Evolutionary conservation across 2,888 invertebrate genomes (phyloP).

Genomic region (Heteropelma amictum): DNA sequence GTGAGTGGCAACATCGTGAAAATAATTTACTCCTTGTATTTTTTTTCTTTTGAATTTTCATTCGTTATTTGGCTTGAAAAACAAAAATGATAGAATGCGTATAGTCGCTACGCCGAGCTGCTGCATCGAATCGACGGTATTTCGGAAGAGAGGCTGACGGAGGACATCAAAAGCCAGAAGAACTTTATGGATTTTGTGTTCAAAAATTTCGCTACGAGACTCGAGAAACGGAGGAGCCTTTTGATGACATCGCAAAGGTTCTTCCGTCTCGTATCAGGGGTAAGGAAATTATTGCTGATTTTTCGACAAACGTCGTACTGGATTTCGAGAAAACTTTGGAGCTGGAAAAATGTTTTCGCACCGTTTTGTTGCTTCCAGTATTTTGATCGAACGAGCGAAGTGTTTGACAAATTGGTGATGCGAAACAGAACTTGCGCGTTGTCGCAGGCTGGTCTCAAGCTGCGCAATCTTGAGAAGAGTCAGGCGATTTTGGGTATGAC

Average conservation of each 20-base stretch:
- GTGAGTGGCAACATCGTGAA: slow-evolving; percentile 72
- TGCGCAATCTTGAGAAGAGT: slow-evolving; percentile 82
- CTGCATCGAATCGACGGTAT: slow-evolving; percentile 85
- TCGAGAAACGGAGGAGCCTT: slow-evolving; percentile 86
- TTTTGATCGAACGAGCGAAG: slow-evolving; percentile 83
- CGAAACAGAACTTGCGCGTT: slow-evolving; percentile 81
- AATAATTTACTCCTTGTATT: not conserved
- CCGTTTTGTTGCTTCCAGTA: slow-evolving; percentile 76
- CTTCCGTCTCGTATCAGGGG: slow-evolving; percentile 86
- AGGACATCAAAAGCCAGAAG: slow-evolving; percentile 84
- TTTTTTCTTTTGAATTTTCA: too few relatives aligned
- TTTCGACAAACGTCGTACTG: not conserved
- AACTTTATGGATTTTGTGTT: slow-evolving; percentile 92
- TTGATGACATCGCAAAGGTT: slow-evolving; percentile 87
- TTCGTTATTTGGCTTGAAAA: not conserved
- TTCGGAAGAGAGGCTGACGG: slow-evolving; percentile 76
- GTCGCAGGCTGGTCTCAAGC: slow-evolving; percentile 80
- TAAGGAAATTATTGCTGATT: too few relatives aligned
- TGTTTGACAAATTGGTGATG: slow-evolving; percentile 84
- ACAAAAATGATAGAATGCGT: slow-evolving; percentile 82
- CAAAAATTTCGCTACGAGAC: slow-evolving; percentile 86
- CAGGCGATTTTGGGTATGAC: slow-evolving; percentile 81
- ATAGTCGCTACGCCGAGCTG: slow-evolving; percentile 88
- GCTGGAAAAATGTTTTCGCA: not conserved
- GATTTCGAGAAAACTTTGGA: not conserved